Percentiles rank a stretch among this genome's conserved stretches.
Evolutionary conservation across 2,797 vertebrate genomes (phyloP).

Genomic region (Paguma larvata): DNA sequence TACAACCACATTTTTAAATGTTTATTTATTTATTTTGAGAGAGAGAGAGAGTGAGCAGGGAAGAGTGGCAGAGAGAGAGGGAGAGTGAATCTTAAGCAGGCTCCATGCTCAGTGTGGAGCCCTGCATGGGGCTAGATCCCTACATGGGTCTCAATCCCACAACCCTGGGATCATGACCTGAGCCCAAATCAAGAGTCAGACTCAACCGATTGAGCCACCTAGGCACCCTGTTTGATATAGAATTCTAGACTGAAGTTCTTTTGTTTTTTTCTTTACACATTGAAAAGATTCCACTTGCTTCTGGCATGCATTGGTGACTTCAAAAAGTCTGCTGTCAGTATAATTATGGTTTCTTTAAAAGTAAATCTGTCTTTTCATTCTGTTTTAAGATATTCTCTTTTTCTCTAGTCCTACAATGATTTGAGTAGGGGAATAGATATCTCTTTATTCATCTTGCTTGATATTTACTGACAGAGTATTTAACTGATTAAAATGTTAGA

Average conservation of each 20-base stretch:
- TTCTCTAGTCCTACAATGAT: not conserved
- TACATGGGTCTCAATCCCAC: too few relatives aligned
- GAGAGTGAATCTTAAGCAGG: too few relatives aligned
- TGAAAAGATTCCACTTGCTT: conserved; percentile 29
- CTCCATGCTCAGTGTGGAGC: too few relatives aligned
- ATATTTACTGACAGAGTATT: not conserved
- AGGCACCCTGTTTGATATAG: not conserved
- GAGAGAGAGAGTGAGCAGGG: too few relatives aligned
- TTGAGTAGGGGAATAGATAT: not conserved
- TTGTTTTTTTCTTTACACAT: not conserved
- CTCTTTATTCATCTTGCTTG: not conserved
- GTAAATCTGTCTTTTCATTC: not conserved
- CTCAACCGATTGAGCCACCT: too few relatives aligned
- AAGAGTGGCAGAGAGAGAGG: too few relatives aligned
- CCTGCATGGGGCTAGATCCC: too few relatives aligned
- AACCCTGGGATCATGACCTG: too few relatives aligned
- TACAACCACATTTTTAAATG: not conserved
- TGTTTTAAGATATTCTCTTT: not conserved
- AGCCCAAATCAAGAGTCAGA: too few relatives aligned
- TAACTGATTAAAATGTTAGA: conserved; percentile 27
- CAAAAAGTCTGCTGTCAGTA: not conserved
- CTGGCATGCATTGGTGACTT: not conserved
- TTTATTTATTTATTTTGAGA: too few relatives aligned
- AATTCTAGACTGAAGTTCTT: not conserved
- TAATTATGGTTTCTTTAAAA: conserved; percentile 18